Conservation (phyloP, 2,113 vertebrate genomes). For the Junco hyemalis region DNA sequence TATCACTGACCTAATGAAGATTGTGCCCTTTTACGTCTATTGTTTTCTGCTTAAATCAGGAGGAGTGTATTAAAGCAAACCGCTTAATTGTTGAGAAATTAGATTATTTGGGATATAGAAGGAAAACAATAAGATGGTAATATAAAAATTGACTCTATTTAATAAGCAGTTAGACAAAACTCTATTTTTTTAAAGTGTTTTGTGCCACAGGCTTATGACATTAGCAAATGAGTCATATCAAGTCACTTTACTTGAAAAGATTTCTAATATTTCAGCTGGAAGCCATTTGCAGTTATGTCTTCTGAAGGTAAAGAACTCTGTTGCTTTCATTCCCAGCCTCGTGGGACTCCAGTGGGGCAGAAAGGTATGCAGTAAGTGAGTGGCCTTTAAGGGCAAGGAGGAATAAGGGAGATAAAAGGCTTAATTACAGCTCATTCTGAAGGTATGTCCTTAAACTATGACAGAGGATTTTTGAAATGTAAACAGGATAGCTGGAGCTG, state of each 20-base stretch:
- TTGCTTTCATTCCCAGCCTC: not conserved
- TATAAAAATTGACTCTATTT: slow-evolving; percentile 53
- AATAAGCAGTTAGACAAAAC: slow-evolving; percentile 59
- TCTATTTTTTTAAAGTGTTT: slow-evolving; percentile 39
- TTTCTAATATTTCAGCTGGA: slow-evolving; percentile 34
- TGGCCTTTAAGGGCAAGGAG: not conserved
- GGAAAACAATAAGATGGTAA: slow-evolving; percentile 52
- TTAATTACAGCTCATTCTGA: not conserved
- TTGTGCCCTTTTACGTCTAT: slow-evolving; percentile 58
- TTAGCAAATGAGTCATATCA: slow-evolving; percentile 49
- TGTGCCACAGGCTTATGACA: slow-evolving; percentile 40
- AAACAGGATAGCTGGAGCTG: not conserved
- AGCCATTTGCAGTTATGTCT: not conserved
- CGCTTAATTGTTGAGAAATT: slow-evolving; percentile 66
- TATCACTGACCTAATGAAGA: slow-evolving; percentile 68
- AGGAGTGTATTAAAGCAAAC: slow-evolving; percentile 52
- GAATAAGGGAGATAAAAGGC: not conserved
- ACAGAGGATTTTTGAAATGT: not conserved
- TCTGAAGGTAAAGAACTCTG: not conserved
- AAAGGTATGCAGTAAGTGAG: not conserved
- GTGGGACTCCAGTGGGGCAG: not conserved
- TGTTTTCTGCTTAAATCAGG: slow-evolving; percentile 70
- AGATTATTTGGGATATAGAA: slow-evolving; percentile 54
- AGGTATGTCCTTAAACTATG: not conserved
- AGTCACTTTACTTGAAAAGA: slow-evolving; percentile 12